Evolutionary conservation across 2,888 invertebrate species (phyloP).

Genomic region (Trachelus troglodyta): DNA sequence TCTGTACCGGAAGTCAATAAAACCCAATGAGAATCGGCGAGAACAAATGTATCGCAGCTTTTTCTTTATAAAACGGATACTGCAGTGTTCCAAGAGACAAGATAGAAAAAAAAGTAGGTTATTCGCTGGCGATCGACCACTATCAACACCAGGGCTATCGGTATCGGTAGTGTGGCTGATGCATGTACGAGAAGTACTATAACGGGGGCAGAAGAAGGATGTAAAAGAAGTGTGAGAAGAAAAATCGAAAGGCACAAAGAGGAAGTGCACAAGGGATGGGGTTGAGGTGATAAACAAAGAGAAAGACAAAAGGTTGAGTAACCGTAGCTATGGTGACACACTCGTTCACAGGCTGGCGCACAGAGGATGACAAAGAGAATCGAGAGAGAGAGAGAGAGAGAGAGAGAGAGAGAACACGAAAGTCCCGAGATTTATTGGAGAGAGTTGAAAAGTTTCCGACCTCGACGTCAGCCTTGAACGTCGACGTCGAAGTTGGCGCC

Average conservation of each 20-base stretch:
- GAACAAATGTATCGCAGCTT: neutral
- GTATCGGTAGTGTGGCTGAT: neutral
- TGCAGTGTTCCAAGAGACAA: neutral
- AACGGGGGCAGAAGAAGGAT: slow-evolving; percentile 25
- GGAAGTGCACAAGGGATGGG: neutral
- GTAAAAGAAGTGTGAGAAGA: slow-evolving; percentile 14
- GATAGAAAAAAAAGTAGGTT: neutral
- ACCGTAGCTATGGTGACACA: slow-evolving; percentile 3
- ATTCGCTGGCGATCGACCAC: neutral
- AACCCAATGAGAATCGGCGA: neutral
- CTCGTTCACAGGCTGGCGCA: neutral
- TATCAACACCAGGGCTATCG: neutral
- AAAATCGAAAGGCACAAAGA: slow-evolving; percentile 1
- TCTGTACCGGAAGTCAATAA: neutral
- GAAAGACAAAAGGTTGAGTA: slow-evolving; percentile 20
- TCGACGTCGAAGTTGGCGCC: slow-evolving; percentile 29
- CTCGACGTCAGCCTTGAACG: slow-evolving; percentile 4
- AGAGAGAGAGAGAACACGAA: slow-evolving; percentile 22
- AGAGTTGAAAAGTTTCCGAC: slow-evolving; percentile 53
- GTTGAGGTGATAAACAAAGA: slow-evolving; percentile 15
- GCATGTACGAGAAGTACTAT: neutral
- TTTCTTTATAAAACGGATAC: neutral
- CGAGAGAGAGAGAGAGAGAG: slow-evolving; percentile 14
- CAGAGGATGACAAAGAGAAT: slow-evolving; percentile 17
- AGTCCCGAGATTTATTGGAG: slow-evolving; percentile 52